phyloP scores from a whole-genome alignment of 2,888 invertebrate genomes.

The Gnatocerus cornutus region DNA sequence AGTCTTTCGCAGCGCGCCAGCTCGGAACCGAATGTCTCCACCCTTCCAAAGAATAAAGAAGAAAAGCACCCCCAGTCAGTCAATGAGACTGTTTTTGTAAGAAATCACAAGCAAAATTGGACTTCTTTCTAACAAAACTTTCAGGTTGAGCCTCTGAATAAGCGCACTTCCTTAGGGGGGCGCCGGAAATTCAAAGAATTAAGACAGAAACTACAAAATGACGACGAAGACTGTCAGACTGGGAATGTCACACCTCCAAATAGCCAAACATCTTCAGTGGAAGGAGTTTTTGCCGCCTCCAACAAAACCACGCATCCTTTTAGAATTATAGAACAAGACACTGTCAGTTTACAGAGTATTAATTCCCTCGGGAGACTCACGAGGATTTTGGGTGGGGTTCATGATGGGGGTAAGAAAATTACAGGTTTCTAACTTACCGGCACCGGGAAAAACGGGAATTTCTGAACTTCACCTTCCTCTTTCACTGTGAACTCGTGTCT shows the following conservation, averaged over 20 bases:
- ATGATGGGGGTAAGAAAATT: constrained; percentile 52
- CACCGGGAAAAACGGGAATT: no score
- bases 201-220: constrained; percentile 89
- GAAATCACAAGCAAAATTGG: background rate
- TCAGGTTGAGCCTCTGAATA: constrained; percentile 53
- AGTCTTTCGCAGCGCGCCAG: constrained; percentile 63
- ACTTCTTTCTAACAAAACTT: background rate
- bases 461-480: no score
- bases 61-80: constrained; percentile 18
- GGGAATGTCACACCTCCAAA: constrained; percentile 77
- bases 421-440: background rate
- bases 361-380: constrained; percentile 90
- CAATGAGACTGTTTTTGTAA: constrained; percentile 36
- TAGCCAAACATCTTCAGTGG: constrained; percentile 85
- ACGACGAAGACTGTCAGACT: constrained; percentile 83
- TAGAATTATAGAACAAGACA: constrained; percentile 90
- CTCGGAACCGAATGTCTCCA: constrained; percentile 66
- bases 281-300: constrained; percentile 81
- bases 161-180: constrained; percentile 68
- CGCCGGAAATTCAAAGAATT: constrained; percentile 88
- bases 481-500: no score
- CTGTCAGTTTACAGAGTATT: constrained; percentile 90
- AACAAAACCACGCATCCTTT: constrained; percentile 84
- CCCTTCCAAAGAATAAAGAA: constrained; percentile 47
- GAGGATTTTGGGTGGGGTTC: constrained; percentile 80